Base-by-base conservation (phyloP, 2,888 invertebrate species). In the Hydrotaea cyrtoneurina region DNA sequence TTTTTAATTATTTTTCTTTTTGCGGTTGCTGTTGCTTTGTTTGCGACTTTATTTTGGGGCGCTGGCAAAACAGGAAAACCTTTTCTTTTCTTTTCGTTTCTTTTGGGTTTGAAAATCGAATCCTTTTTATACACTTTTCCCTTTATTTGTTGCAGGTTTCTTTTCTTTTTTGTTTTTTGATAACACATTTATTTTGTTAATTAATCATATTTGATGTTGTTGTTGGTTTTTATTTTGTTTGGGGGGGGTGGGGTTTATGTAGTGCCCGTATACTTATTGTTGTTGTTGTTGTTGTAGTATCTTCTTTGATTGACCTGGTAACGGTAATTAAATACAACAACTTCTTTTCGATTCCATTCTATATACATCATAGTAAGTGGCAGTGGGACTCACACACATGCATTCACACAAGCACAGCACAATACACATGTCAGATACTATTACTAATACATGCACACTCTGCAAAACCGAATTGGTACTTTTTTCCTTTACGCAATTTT, bases 241-340 rank as follows among this genome's bases (percentile, higher is more conserved):
- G 39, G 39, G 39, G 31, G 50, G 55, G 62, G 17, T 10, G 39
- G 39, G 39, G 31, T 4, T 31, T 31, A 31, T 2, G 31, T 31
- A 31, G 31, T 31, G 31, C 31, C 7, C 31, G 31, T 21, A 23
- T 19, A 23, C 13, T 59, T 21, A 31, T 53, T 55, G 50, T 73
- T 62, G 53, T 79, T 79, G 62, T 59, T 21, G 15, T 53, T 55
- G 50, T 73, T 62, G 53, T 79, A 82, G 62, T 73, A 69, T 74
- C 73, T 79, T 43, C 73, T 85, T 69, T 82, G 73, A 82, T 73
- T 79, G 82, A 74, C 81, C 77, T 74, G 77, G 85, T 80, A 82
- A 77, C 62, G 79, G 77, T 85, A 82, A 82, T 82, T 80, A 80
- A 82, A 77, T 76, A 80, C 79, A 77, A 79, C 74, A 73, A 82